Evolutionary conservation across 2,113 vertebrate genomes (phyloP), one percentile per base, ranked within the genome.

Genomic region (Calyptommatus sinebrachiatus): DNA sequence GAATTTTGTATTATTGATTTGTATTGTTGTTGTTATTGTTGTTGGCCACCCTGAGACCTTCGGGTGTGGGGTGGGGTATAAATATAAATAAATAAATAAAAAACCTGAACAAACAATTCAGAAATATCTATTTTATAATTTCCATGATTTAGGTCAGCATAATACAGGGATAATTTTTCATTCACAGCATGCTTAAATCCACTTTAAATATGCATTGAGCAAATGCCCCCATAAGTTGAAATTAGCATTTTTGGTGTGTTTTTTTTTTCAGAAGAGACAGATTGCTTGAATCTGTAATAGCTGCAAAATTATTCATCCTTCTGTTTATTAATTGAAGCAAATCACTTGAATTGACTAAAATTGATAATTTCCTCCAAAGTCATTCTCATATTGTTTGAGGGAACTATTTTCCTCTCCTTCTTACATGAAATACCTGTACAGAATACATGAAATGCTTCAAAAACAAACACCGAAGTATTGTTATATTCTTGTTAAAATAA

Each of bases 351-450:
- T 29, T 46, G 63, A 60, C 48, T 45, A 67, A 79, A 81, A 75
- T 75, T 74, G 72, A 81, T 61, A 60, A 80, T 80, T 80, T 80
- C 62, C 31, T 57, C 48, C n/a, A 72, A 60, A 60, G 74, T 75
- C 28, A 60, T 60, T 28, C 73, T 26, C 26, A 60, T 60, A 67
- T 41, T 74, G 63, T 81, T 81, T 75, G 24, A 26, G 31, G 63
- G 46, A 57, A 69, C 8, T 81, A 46, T 69, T 69, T 74, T 80
- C 45, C 72, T 50, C 8, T 50, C 50, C 50, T 50, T 50, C 16
- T 68, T 29, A 26, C 21, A 28, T 46, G 45, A 74, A 18, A 68
- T 60, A 41, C 35, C 2, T 41, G 35, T 41, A 41, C 31, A 75
- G 48, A 75, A 81, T 57, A 81, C 29, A 75, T 46, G 11, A 68